Evolutionary conservation across 2,888 invertebrate genomes (phyloP), one percentile per base, ranked within the genome.

Genomic region (Asteroscopus sphinx): DNA sequence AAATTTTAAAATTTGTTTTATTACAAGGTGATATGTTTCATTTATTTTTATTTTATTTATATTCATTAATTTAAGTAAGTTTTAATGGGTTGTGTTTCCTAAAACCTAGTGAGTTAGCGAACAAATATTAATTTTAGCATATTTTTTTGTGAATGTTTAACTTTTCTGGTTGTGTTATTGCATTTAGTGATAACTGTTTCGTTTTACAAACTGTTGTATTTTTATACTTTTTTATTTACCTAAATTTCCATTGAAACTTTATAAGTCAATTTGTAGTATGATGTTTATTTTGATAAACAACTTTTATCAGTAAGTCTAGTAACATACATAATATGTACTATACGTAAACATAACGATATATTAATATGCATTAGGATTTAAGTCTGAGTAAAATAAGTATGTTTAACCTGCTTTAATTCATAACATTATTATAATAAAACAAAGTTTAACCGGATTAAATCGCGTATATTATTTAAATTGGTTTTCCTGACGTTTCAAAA

Each of bases 71-170:
- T 13, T 51, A 59, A 11, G 28, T 41, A 39, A 60, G 39, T 73
- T 58, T 49, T 35, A 46, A 56, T 68, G 53, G 73, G 68, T 72
- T 75, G 73, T 72, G 68, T 72, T 72, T 75, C 62, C 65, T 75
- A 65, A 44, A 44, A 51, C 36, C 25, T 63, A 51, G 47, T 54
- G 49, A 68, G 45, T 42, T 32, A 32, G 39, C 21, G 68, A 75
- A 75, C 68, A 75, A 75, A 54, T 42, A 45, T 13, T 56, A 30
- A 30, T 51, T 39, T 48, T 45, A 48, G 55, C 28, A 37, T 56
- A n/a, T 35, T 58, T 17, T 36, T 45, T 35, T 9, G n/a, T 25
- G 0, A 33, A 30, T 44, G 5, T 30, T 11, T 6, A 35, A 37
- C 13, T 41, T 21, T 39, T 37, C 41, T 21, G 45, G 61, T 71